These are phyloP conservation scores for Hippocampus abdominalis DNA, from an alignment of 2,113 vertebrate species.

Conservation along the genomic window DNA sequence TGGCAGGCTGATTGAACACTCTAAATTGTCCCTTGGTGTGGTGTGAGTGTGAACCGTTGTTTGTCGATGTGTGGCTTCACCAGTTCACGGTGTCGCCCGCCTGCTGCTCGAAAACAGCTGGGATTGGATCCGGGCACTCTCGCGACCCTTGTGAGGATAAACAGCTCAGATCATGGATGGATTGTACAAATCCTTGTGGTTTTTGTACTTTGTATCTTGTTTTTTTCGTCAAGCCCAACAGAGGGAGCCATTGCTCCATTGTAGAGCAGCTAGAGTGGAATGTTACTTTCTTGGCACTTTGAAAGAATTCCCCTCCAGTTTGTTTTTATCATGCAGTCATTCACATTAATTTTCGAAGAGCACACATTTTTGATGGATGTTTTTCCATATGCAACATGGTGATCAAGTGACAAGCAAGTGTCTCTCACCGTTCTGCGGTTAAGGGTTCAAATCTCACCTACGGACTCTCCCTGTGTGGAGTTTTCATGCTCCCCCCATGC, in stretches of 20 bases:
- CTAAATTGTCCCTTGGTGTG: no score
- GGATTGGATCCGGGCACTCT: no score
- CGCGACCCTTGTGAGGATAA: no score
- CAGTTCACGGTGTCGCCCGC: no score
- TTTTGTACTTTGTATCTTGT: neutral
- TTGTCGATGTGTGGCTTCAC: no score
- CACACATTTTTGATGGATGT: neutral
- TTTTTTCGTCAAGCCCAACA: slow-evolving; percentile 26
- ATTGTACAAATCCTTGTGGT: no score
- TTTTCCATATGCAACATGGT: neutral
- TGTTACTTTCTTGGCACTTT: neutral
- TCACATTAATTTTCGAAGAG: slow-evolving; percentile 16
- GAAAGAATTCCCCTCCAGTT: slow-evolving; percentile 8
- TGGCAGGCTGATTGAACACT: no score
- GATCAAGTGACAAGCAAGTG: neutral
- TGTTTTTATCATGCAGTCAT: slow-evolving; percentile 12
- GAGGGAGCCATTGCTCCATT: slow-evolving; percentile 62
- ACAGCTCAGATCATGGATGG: no score
- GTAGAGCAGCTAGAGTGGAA: neutral
- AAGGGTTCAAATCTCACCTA: neutral
- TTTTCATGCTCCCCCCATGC: neutral
- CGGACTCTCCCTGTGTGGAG: neutral
- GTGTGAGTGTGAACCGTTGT: no score
- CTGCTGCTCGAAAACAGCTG: no score
- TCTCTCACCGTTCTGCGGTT: neutral